Conservation (phyloP, 2,888 invertebrate genomes). For the Acanthococcus lagerstroemiae region DNA sequence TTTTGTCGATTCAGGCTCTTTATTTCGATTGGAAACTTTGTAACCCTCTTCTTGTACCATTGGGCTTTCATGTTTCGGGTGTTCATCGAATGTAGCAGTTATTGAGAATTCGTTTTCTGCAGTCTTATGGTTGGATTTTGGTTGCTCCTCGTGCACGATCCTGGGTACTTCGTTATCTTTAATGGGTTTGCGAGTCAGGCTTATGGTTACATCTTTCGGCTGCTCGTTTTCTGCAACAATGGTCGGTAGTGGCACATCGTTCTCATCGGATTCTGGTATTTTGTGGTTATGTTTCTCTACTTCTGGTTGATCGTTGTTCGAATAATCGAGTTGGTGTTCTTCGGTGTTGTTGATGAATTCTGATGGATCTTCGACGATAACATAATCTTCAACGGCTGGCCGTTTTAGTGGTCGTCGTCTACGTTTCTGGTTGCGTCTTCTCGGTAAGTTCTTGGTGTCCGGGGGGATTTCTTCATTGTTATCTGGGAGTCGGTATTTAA, state of each 20-base stretch:
- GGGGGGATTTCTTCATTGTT: background rate
- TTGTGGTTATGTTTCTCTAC: too few species aligned
- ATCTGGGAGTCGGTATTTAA: background rate
- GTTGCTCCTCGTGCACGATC: background rate
- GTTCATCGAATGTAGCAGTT: background rate
- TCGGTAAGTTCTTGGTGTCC: background rate
- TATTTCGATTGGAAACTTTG: too few species aligned
- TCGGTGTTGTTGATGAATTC: background rate
- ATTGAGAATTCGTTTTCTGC: background rate
- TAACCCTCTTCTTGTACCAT: too few species aligned
- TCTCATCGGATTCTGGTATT: too few species aligned
- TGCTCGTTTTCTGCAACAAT: too few species aligned
- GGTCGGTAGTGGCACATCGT: too few species aligned
- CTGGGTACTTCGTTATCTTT: background rate
- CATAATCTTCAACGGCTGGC: background rate
- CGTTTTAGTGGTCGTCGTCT: constrained; percentile 13
- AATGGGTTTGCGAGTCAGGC: too few species aligned
- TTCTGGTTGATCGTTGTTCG: background rate
- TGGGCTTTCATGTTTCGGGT: too few species aligned
- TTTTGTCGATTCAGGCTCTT: too few species aligned
- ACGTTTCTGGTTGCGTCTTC: constrained; percentile 3
- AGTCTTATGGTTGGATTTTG: background rate
- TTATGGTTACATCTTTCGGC: too few species aligned
- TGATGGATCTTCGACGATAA: background rate
- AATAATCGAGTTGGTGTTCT: background rate